Conservation (phyloP, 2,797 vertebrate species). For the Sebastes vulpes region DNA sequence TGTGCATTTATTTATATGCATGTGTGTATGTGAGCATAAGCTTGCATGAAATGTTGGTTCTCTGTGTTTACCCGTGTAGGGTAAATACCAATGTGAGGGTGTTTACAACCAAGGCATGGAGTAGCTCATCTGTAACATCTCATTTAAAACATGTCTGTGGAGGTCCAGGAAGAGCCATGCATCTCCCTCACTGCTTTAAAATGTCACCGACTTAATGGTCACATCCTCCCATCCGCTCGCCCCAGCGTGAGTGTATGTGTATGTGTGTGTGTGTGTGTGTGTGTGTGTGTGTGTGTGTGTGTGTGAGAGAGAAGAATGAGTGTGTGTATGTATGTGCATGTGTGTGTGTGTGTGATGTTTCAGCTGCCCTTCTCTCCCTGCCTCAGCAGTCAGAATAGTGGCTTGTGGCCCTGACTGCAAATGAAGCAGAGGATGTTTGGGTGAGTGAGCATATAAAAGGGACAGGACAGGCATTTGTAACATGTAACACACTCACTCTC, state of each 20-base stretch:
- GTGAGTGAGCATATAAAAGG: constrained; percentile 76
- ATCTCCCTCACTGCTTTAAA: constrained; percentile 75
- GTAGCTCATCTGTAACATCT: constrained; percentile 81
- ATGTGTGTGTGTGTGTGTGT: neutral
- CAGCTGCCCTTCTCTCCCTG: constrained; percentile 75
- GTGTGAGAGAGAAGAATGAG: neutral
- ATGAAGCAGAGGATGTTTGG: constrained; percentile 80
- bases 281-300: neutral
- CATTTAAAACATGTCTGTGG: constrained; percentile 78
- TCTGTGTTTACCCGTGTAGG: constrained; percentile 61
- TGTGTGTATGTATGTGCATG: constrained; percentile 12
- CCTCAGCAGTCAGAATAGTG: constrained; percentile 75
- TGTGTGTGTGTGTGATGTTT: constrained; percentile 60
- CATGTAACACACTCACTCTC: constrained; percentile 41
- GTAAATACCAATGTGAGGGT: constrained; percentile 72
- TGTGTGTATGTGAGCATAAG: constrained; percentile 17
- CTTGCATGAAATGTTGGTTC: constrained; percentile 50
- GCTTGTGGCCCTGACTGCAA: constrained; percentile 75
- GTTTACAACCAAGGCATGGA: constrained; percentile 69
- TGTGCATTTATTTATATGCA: constrained; percentile 27
- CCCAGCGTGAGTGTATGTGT: constrained; percentile 25
- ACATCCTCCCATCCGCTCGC: constrained; percentile 63
- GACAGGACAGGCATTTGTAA: constrained; percentile 77
- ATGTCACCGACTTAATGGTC: constrained; percentile 83
- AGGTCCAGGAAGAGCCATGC: constrained; percentile 65